Conservation (phyloP, 2,888 invertebrate species). For the Drosophila rellima region DNA sequence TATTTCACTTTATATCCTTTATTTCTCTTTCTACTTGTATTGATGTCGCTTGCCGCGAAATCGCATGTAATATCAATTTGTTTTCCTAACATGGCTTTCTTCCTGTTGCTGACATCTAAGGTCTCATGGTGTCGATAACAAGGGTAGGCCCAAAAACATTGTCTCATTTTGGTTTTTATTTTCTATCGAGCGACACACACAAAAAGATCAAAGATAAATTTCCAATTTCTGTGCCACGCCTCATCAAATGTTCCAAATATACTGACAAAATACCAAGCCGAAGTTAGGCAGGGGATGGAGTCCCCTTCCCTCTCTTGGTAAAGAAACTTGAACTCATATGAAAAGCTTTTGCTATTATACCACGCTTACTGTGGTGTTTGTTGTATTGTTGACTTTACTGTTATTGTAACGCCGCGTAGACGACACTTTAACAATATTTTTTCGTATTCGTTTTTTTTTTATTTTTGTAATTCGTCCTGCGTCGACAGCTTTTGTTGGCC, state of each 20-base stretch:
- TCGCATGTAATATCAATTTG: constrained; percentile 35
- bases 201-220: constrained; percentile 81
- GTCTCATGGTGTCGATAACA: constrained; percentile 52
- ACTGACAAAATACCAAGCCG: constrained; percentile 61
- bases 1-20: constrained; percentile 2
- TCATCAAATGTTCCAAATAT: constrained; percentile 70
- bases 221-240: constrained; percentile 76
- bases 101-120: constrained; percentile 46
- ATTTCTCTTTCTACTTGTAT: not conserved
- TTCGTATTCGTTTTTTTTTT: constrained; percentile 3
- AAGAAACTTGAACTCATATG: constrained; percentile 65
- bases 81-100: constrained; percentile 27
- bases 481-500: constrained; percentile 76
- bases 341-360: constrained; percentile 75
- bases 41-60: not conserved
- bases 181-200: constrained; percentile 55
- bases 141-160: constrained; percentile 34
- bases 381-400: constrained; percentile 69
- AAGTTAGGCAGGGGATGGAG: not conserved
- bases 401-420: constrained; percentile 74
- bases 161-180: constrained; percentile 61
- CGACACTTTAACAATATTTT: constrained; percentile 72
- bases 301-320: not conserved
- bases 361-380: constrained; percentile 58
- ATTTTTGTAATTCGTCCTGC: constrained; percentile 41